A percentile compares a stretch with the other conserved stretches of the same genome.
Conservation (phyloP, 2,113 vertebrate species). For the Indicator indicator region DNA sequence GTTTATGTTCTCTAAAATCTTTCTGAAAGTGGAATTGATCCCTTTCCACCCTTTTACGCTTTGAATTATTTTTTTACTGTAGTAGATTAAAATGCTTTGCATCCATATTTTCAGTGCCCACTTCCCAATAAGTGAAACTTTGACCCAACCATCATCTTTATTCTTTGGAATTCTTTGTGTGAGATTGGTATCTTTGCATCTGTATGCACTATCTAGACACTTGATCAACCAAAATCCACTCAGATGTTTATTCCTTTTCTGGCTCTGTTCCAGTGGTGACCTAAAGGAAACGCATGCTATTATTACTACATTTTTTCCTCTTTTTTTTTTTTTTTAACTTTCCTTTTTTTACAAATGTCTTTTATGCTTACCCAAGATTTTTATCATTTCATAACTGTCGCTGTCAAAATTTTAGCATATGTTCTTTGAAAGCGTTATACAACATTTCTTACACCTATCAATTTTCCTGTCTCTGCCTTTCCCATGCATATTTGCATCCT, state of each 20-base stretch:
- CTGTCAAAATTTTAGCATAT: background rate
- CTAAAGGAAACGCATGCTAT: background rate
- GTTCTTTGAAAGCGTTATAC: background rate
- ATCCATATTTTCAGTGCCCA: background rate
- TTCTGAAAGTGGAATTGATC: background rate
- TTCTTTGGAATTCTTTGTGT: background rate
- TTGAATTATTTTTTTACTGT: background rate
- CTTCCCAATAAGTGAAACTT: background rate
- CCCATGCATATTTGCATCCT: slow-evolving; percentile 13
- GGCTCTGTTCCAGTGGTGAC: background rate
- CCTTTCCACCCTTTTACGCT: background rate
- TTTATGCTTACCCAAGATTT: background rate
- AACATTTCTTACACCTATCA: background rate
- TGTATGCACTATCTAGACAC: background rate
- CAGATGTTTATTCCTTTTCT: background rate
- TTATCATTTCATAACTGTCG: background rate
- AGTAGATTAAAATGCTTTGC: background rate
- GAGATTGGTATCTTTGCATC: background rate
- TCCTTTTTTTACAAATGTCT: background rate
- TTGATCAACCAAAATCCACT: background rate
- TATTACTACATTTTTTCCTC: background rate
- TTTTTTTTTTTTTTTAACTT: background rate
- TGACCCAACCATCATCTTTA: background rate
- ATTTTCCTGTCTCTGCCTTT: slow-evolving; percentile 9
- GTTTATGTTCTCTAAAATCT: background rate